Conservation (phyloP, 2,113 vertebrate genomes). For the Vicugna pacos region DNA sequence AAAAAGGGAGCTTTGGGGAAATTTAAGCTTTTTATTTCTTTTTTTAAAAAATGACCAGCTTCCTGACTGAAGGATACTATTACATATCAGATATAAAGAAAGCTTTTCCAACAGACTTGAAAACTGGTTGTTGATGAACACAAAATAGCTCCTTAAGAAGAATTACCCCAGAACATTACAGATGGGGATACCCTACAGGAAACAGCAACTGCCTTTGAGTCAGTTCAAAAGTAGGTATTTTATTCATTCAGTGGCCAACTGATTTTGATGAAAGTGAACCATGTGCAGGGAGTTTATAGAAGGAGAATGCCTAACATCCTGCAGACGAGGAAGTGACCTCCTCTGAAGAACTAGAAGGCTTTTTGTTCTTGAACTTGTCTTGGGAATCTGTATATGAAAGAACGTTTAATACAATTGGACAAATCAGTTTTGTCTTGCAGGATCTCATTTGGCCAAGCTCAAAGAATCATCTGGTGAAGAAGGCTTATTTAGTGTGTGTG, state of each 20-base stretch:
- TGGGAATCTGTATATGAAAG: neutral
- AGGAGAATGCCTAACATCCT: neutral
- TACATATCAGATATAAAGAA: neutral
- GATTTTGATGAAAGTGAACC: neutral
- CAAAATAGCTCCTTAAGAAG: neutral
- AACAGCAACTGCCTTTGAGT: neutral
- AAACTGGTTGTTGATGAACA: neutral
- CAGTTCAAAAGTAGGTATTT: neutral
- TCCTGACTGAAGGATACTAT: slow-evolving; percentile 35
- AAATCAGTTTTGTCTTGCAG: neutral
- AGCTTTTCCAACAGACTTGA: neutral
- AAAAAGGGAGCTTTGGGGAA: neutral
- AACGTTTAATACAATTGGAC: neutral
- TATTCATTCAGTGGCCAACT: neutral
- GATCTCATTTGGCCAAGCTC: neutral
- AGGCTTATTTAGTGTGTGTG: no score
- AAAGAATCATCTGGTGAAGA: neutral
- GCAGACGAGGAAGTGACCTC: neutral
- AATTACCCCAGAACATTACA: neutral
- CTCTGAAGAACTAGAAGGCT: neutral
- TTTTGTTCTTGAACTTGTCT: neutral
- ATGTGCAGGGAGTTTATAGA: neutral
- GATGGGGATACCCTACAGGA: neutral
- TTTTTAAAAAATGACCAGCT: neutral
- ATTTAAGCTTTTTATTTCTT: neutral